Evolutionary conservation across 2,797 vertebrate genomes (phyloP).

Genomic region (Rhinichthys osculus): DNA sequence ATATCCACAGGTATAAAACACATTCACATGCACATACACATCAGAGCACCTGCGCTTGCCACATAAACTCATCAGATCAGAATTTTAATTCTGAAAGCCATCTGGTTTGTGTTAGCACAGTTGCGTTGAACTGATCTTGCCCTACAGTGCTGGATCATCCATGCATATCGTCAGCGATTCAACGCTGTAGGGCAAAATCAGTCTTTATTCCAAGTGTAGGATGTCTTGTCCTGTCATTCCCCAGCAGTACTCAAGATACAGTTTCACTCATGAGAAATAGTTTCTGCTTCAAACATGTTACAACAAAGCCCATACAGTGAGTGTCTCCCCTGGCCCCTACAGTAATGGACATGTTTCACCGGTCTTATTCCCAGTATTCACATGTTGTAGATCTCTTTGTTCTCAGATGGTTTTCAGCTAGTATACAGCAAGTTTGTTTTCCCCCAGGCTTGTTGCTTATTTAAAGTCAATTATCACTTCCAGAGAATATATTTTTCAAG

Average conservation of each 20-base stretch:
- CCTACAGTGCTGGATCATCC: conserved; percentile 27
- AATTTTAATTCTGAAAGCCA: conserved; percentile 7
- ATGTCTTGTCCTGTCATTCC: conserved; percentile 30
- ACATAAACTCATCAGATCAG: conserved; percentile 6
- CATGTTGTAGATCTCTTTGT: conserved; percentile 19
- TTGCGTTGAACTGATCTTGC: conserved; percentile 19
- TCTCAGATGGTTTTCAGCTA: conserved; percentile 8
- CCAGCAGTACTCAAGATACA: conserved; percentile 28
- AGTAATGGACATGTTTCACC: conserved; percentile 31
- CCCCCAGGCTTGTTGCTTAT: conserved; percentile 3
- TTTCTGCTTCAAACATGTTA: conserved; percentile 53
- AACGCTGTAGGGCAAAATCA: conserved; percentile 21
- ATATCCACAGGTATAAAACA: conserved; percentile 63
- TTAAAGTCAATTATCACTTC: not conserved
- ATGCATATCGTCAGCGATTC: not conserved
- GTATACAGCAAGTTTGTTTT: not conserved
- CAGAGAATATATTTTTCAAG: not conserved
- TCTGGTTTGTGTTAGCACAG: conserved; percentile 18
- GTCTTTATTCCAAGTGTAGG: conserved; percentile 32
- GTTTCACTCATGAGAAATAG: conserved; percentile 46
- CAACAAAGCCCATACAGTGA: conserved; percentile 34
- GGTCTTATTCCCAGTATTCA: conserved; percentile 26
- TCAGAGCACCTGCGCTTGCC: not conserved
- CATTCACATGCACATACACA: conserved; percentile 5
- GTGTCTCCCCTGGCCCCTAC: not conserved